These are phyloP conservation scores for Leucoraja ocellata DNA, from an alignment of 2,797 vertebrate species.

Conservation along the genomic window DNA sequence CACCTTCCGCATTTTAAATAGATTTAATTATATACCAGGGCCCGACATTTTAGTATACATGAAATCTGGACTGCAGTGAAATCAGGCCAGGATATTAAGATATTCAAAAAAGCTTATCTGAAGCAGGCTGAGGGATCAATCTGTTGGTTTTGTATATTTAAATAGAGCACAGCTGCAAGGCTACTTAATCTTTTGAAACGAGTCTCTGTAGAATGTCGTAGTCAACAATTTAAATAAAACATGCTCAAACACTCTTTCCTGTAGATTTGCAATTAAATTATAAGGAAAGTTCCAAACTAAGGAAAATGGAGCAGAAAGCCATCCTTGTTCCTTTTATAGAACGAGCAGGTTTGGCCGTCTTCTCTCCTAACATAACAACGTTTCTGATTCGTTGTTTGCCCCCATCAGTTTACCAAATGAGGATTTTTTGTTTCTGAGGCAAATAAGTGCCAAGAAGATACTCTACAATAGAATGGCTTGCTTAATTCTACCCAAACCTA, in stretches of 20 bases:
- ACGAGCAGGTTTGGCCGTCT: no score
- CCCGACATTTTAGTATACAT: background rate
- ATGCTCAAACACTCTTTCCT: background rate
- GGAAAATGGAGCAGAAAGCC: background rate
- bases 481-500: background rate
- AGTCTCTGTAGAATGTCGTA: background rate
- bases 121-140: background rate
- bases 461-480: background rate
- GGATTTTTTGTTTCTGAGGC: background rate
- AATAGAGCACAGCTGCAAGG: background rate
- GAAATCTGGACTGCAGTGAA: slow-evolving; percentile 23
- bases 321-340: background rate
- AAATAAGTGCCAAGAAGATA: background rate
- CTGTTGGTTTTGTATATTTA: slow-evolving; percentile 10
- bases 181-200: slow-evolving; percentile 7
- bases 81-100: slow-evolving; percentile 16
- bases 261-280: background rate
- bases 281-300: background rate
- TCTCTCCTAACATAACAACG: no score
- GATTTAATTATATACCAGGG: slow-evolving; percentile 19
- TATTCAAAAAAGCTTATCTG: slow-evolving; percentile 29
- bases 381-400: background rate
- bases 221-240: slow-evolving; percentile 3
- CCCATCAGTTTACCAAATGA: background rate
- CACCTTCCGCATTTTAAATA: slow-evolving; percentile 35